Percentiles rank a stretch among this genome's conserved stretches.
phyloP scores from a whole-genome alignment of 2,113 vertebrate species.

The Gymnogyps californianus region DNA sequence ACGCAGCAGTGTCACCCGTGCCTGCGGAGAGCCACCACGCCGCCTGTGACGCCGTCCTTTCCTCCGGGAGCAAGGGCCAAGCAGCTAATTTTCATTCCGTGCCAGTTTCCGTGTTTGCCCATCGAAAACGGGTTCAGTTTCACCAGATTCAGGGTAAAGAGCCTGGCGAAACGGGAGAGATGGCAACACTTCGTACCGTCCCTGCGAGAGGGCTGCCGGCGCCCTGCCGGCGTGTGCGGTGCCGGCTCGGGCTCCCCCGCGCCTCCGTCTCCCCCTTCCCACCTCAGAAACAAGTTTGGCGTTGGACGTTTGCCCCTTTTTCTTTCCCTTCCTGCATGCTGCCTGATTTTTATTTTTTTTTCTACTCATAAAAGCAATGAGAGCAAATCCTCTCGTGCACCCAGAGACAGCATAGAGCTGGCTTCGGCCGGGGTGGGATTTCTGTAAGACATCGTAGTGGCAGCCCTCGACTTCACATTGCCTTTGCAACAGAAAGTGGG shows the following conservation, averaged over 20 bases:
- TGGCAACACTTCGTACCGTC: rapidly evolving
- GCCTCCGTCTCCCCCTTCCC: background rate
- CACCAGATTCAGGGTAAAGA: rapidly evolving
- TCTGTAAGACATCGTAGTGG: rapidly evolving
- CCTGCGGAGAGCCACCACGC: background rate
- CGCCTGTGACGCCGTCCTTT: rapidly evolving
- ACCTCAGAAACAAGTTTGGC: background rate
- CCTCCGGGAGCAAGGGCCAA: background rate
- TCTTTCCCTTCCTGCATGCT: background rate
- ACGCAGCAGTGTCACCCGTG: background rate
- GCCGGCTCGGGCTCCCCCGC: background rate
- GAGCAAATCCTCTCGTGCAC: background rate
- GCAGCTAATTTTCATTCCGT: background rate
- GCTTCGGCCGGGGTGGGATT: background rate
- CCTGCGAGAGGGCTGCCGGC: rapidly evolving
- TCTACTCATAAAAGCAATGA: background rate
- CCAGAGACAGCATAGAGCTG: background rate
- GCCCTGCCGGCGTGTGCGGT: rapidly evolving
- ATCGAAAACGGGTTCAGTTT: rapidly evolving
- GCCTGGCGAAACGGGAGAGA: background rate
- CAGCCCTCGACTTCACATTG: background rate
- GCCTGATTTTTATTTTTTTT: background rate
- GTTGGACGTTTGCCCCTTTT: background rate
- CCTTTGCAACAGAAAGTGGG: background rate
- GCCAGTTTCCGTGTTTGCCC: background rate